phyloP scores from a whole-genome alignment of 2,797 vertebrate genomes.

The Anguilla obscura region DNA sequence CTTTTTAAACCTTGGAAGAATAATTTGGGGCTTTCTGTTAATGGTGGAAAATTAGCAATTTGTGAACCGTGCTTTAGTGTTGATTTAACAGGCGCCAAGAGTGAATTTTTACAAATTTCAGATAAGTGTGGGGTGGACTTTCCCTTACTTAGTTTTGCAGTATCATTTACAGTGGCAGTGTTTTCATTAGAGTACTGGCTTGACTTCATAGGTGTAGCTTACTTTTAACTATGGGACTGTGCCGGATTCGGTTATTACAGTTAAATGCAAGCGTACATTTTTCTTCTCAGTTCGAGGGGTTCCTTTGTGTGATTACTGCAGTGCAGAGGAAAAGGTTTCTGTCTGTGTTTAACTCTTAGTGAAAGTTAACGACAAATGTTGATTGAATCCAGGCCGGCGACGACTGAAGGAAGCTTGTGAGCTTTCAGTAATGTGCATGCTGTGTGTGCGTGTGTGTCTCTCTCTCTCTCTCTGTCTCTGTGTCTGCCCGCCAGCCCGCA shows the following conservation, averaged over 20 bases:
- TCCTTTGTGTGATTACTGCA: neutral
- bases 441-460: neutral
- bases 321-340: neutral
- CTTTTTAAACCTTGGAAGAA: neutral
- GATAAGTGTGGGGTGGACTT: neutral
- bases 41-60: constrained; percentile 2
- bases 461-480: no score
- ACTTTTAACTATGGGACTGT: neutral
- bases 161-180: neutral
- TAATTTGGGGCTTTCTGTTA: neutral
- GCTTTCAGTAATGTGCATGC: neutral
- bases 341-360: neutral
- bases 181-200: neutral
- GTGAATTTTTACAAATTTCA: neutral
- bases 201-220: neutral
- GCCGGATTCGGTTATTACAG: neutral
- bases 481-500: no score
- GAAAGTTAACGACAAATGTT: neutral
- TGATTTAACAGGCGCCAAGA: neutral
- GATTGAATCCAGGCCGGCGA: neutral
- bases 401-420: neutral
- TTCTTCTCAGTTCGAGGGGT: neutral
- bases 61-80: neutral
- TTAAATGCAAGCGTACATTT: neutral
- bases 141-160: neutral